These are phyloP conservation scores for Chondrosia reniformis DNA, from an alignment of 37 sponge, comb jelly and placozoan species.

Conservation along the genomic window DNA sequence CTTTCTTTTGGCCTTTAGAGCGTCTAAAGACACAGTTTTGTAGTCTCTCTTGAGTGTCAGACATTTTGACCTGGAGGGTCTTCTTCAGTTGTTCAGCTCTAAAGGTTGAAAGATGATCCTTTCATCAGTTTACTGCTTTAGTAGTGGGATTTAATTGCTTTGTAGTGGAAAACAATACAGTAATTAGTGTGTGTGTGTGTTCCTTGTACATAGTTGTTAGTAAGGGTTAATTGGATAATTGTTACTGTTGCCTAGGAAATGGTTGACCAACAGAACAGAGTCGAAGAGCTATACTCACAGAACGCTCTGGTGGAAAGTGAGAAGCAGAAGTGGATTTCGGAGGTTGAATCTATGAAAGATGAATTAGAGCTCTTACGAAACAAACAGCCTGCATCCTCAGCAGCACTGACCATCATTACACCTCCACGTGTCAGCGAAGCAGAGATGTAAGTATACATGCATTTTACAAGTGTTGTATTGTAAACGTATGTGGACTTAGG, in stretches of 20 bases:
- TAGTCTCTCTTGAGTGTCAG: too few relatives aligned
- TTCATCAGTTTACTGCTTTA: too few relatives aligned
- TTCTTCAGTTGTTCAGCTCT: too few relatives aligned
- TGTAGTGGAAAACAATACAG: too few relatives aligned
- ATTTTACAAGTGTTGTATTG: too few relatives aligned
- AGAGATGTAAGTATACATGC: slow-evolving; percentile 51
- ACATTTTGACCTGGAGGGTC: too few relatives aligned
- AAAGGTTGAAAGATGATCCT: too few relatives aligned
- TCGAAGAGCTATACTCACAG: slow-evolving; percentile 63
- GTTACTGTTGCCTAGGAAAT: slow-evolving; percentile 35
- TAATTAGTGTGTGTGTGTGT: slow-evolving; percentile 8
- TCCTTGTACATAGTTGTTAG: background rate
- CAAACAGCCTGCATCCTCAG: background rate
- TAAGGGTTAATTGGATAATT: too few relatives aligned
- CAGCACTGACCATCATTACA: slow-evolving; percentile 48
- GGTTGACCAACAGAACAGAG: slow-evolving; percentile 52
- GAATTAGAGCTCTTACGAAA: slow-evolving; percentile 27
- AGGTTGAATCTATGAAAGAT: slow-evolving; percentile 14
- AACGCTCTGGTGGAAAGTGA: slow-evolving; percentile 86
- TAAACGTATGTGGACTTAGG: too few relatives aligned
- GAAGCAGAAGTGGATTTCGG: slow-evolving; percentile 54
- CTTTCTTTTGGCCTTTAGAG: too few relatives aligned
- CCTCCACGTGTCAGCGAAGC: slow-evolving; percentile 60
- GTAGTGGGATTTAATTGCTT: too few relatives aligned
- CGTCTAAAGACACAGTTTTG: too few relatives aligned